phyloP scores from a whole-genome alignment of 2,113 vertebrate species.

The Trinectes maculatus region DNA sequence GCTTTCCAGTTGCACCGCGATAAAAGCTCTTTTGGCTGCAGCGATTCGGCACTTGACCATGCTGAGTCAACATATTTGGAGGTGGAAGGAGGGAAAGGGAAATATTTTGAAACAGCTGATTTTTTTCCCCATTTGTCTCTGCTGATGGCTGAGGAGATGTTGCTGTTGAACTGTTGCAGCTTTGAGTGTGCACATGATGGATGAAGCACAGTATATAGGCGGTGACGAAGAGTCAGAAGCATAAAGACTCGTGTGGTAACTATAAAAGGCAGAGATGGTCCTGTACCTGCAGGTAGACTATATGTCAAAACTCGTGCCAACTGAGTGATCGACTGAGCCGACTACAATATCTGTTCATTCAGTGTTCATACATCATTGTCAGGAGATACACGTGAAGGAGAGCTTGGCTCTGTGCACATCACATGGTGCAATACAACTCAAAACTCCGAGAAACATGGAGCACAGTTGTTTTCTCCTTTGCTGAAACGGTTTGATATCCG shows the following conservation, averaged over 20 bases:
- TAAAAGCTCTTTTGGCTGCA: slow-evolving; percentile 65
- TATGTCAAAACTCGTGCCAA: slow-evolving; percentile 1
- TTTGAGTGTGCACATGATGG: neutral
- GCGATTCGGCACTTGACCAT: slow-evolving; percentile 29
- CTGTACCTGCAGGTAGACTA: slow-evolving; percentile 31
- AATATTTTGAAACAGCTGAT: slow-evolving; percentile 47
- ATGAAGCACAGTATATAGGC: neutral
- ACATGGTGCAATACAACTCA: neutral
- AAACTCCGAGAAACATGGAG: neutral
- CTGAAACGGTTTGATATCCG: neutral
- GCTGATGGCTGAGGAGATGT: neutral
- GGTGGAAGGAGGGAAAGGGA: neutral
- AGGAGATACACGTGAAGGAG: neutral
- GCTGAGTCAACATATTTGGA: slow-evolving; percentile 22
- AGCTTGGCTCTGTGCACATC: neutral
- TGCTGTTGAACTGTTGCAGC: no score
- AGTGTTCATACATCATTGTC: slow-evolving; percentile 9
- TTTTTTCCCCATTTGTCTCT: slow-evolving; percentile 7
- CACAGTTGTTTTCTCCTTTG: slow-evolving; percentile 18
- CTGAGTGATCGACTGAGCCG: no score
- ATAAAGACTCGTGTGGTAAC: slow-evolving; percentile 13
- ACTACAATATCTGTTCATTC: neutral
- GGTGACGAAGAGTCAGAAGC: neutral
- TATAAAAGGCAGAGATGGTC: slow-evolving; percentile 38
- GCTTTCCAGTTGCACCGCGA: slow-evolving; percentile 8